Evolutionary conservation across 2,113 vertebrate species (phyloP).

Genomic region (Caranx melampygus): DNA sequence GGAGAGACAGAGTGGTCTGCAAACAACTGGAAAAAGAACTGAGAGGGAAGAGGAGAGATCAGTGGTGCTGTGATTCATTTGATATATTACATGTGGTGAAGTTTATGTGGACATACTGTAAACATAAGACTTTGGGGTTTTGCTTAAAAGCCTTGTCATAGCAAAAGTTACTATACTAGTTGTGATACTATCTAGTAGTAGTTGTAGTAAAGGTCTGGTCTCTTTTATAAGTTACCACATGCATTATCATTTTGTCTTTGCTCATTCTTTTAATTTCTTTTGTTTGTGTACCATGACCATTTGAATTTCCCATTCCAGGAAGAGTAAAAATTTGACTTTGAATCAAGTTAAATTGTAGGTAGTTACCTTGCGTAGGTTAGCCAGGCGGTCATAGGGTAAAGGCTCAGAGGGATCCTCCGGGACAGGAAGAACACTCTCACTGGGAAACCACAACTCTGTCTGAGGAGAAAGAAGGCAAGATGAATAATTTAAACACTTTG

Average conservation of each 20-base stretch:
- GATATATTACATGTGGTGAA: neutral
- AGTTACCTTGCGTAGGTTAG: slow-evolving; percentile 86
- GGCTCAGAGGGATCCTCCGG: slow-evolving; percentile 82
- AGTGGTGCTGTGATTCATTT: neutral
- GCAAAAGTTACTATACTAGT: too few species aligned
- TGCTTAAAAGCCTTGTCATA: too few species aligned
- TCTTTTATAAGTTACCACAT: neutral
- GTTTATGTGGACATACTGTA: neutral
- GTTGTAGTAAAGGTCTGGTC: neutral
- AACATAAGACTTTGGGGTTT: neutral
- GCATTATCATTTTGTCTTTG: neutral
- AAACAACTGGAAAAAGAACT: slow-evolving; percentile 95
- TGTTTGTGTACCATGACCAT: neutral
- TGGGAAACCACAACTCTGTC: slow-evolving; percentile 91
- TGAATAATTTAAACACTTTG: neutral
- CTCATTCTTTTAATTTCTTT: neutral
- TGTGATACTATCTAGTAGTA: neutral
- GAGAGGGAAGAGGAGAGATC: slow-evolving; percentile 3
- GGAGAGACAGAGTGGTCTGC: slow-evolving; percentile 77
- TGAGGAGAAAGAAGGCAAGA: slow-evolving; percentile 55
- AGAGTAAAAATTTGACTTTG: neutral
- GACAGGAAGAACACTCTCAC: slow-evolving; percentile 70
- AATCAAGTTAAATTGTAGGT: neutral
- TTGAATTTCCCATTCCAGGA: neutral
- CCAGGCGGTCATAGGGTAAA: slow-evolving; percentile 81